These are phyloP conservation scores for Pseudomyrmex dendroicus DNA, from an alignment of 1,140 invertebrate species.

Conservation along the genomic window DNA sequence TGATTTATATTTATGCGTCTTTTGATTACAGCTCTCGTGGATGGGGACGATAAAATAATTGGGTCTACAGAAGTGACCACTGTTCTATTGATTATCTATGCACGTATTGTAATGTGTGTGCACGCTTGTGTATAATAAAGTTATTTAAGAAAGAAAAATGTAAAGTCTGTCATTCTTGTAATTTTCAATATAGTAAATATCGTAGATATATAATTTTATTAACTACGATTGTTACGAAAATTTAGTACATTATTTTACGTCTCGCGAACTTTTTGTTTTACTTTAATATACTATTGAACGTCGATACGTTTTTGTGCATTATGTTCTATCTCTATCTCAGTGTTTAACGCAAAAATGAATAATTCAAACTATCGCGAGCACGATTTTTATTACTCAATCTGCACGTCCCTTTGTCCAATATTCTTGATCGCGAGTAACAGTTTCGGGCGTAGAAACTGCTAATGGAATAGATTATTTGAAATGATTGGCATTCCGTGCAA, in stretches of 20 bases:
- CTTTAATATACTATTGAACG: background rate
- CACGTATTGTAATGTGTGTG: background rate
- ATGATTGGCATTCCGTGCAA: constrained; percentile 8
- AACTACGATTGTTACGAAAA: background rate
- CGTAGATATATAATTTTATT: background rate
- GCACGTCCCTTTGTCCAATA: background rate
- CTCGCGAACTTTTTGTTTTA: background rate
- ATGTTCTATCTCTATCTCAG: background rate
- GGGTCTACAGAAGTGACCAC: background rate
- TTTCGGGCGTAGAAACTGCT: background rate
- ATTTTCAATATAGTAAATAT: background rate
- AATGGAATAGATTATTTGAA: background rate
- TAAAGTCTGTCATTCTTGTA: background rate
- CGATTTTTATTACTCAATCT: background rate
- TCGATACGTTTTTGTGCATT: background rate
- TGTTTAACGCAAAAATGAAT: background rate
- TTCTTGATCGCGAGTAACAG: background rate
- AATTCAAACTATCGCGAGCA: background rate
- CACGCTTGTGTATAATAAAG: constrained; percentile 45
- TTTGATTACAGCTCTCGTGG: constrained; percentile 26
- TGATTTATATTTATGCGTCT: background rate
- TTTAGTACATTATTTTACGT: background rate
- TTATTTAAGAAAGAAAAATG: constrained; percentile 23
- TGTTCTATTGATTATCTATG: background rate
- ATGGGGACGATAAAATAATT: constrained; percentile 55